Evolutionary conservation across 2,888 invertebrate genomes (phyloP), one percentile per base, ranked within the genome.

Genomic region (Xylota sylvarum): DNA sequence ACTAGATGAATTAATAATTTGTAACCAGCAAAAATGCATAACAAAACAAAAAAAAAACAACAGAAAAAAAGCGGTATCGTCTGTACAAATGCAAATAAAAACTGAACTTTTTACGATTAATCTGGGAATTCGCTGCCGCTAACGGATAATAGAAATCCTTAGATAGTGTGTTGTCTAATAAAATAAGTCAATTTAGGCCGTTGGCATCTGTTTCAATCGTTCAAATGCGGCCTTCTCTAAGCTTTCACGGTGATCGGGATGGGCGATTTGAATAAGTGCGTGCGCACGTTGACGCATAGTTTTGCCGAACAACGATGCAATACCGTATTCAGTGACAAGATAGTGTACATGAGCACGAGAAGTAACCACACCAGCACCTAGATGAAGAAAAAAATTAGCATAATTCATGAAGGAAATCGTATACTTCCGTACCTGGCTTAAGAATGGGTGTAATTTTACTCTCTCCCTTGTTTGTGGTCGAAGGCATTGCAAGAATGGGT

Each of bases 301-400:
- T 93, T 97, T 97, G 48, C 98, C 98, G 92, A 98, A 98, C 60
- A 98, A 93, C 77, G 95, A 94, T 0, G 98, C 98, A 88, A 98
- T 96, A 14, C 98, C 98, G 88, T 96, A 94, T 91, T 98, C 98
- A 0, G 98, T 98, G 0, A 98, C 98, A 3, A 98, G 94, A 92
- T 98, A 98, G 91, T 98, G 97, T 0, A 97, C 97, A 92, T 98
- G 98, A 0, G 97, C 98, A 88, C 98, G 94, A 0, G 97, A 95
- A 0, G 98, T 97, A 14, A 98, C 98, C 4, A 98, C 97, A n/a
- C 98, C 98, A 80, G 97, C 97, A 89, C 98, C 98, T 97, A 91
- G 17, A 92, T 92, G 74, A 50, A 76, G 9, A 55, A 76, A 69
- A n/a, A 56, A 30, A 77, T 35, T 35, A 17, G 43, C n/a, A n/a